Evolutionary conservation across 1,140 invertebrate species (phyloP), one percentile per base, ranked within the genome.

Genomic region (Drosophila ambigua): DNA sequence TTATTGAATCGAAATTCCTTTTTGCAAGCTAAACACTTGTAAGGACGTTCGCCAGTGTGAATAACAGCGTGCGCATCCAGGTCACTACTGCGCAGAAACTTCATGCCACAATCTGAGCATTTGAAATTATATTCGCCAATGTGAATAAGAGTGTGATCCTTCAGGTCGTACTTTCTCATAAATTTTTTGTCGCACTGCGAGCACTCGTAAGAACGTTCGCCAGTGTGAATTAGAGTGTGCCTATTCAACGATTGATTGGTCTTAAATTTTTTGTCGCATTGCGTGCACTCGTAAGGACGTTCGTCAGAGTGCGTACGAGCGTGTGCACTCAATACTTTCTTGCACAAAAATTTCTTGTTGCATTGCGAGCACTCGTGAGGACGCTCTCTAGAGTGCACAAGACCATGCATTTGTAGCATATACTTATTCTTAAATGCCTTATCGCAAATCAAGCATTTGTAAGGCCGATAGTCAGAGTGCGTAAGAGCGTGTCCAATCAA

Each of bases 391-490:
- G 41, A 9, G 41, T 43, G 41, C 1, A 9, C 4, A 5, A 7
- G 41, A 43, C 5, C 11, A 9, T 43, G 41, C 4, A 5, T 15
- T 9, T 0, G 8, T 11, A n/a, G 41, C 26, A 5, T 7, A 28
- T 6, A 6, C 26, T 7, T 7, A 0, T 1, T 0, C 26, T 7
- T 28, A 6, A 28, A 9, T 2, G 50, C 45, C 9, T 45, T 60
- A 9, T 9, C 13, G 20, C 8, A 23, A 43, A 13, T 43, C 41
- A 15, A 43, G 23, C 71, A 73, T 51, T 68, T 49, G 13, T 55
- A 73, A 0, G 71, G 71, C 39, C 65, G 57, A 11, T 62, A 58
- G 13, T 51, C 58, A 1, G 65, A 69, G n/a, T 73, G 71, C 11
- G 16, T 26, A n/a, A 50, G 65, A 45, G 8, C 41, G 43, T 73